Evolutionary conservation across 2,888 invertebrate genomes (phyloP).

Genomic region (Tetrapedia diversipes): DNA sequence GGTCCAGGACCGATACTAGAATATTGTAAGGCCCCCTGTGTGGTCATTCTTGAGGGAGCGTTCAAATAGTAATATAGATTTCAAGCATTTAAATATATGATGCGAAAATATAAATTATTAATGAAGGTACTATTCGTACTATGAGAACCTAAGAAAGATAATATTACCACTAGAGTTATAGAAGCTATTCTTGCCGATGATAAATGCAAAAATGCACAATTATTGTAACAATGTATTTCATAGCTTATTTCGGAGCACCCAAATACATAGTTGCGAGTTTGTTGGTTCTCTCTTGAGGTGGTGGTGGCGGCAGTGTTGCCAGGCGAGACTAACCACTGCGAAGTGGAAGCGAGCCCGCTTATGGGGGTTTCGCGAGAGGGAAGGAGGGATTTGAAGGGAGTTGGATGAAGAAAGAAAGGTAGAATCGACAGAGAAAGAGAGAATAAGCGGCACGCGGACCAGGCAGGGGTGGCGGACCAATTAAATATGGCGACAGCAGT

Average conservation of each 20-base stretch:
- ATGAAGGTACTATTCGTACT: not conserved
- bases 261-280: slow-evolving; percentile 39
- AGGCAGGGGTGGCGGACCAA: slow-evolving; percentile 72
- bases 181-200: too few species aligned
- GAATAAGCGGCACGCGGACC: slow-evolving; percentile 30
- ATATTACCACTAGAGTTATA: too few species aligned
- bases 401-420: slow-evolving; percentile 17
- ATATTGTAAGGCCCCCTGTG: not conserved
- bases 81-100: not conserved
- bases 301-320: slow-evolving; percentile 51
- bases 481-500: slow-evolving; percentile 77
- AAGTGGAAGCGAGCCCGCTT: slow-evolving; percentile 29
- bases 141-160: not conserved
- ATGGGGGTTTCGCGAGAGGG: slow-evolving; percentile 35
- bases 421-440: slow-evolving; percentile 10
- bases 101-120: too few species aligned
- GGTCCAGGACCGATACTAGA: slow-evolving; percentile 34
- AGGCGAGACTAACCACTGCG: slow-evolving; percentile 28
- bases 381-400: slow-evolving; percentile 14
- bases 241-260: slow-evolving; percentile 17
- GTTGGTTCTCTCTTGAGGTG: slow-evolving; percentile 42
- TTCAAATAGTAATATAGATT: not conserved
- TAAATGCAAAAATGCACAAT: not conserved
- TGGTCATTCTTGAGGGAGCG: too few species aligned
- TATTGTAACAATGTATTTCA: not conserved